Conservation (phyloP, 2,113 vertebrate species). For the Centropus bengalensis region DNA sequence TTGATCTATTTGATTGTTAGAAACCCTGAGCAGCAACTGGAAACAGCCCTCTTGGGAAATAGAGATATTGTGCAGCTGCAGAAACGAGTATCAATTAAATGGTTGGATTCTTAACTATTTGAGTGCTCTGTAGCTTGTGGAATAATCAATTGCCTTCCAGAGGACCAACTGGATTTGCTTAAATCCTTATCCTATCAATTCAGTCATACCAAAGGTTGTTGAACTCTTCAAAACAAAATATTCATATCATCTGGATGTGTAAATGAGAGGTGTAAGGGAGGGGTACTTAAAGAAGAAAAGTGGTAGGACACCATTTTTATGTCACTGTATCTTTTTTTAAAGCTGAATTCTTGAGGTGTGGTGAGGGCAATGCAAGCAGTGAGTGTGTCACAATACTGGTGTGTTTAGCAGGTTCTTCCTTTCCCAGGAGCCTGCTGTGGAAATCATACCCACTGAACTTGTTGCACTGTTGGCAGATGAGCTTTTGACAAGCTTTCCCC, state of each 20-base stretch:
- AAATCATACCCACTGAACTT: neutral
- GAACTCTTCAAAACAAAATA: neutral
- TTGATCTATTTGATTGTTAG: slow-evolving; percentile 61
- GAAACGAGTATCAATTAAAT: slow-evolving; percentile 70
- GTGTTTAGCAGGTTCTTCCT: neutral
- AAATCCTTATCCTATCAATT: slow-evolving; percentile 1
- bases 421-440: neutral
- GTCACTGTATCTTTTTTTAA: neutral
- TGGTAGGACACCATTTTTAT: neutral
- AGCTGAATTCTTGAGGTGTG: neutral
- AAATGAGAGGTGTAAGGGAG: neutral
- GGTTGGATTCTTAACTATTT: slow-evolving; percentile 54
- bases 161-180: slow-evolving; percentile 5
- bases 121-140: slow-evolving; percentile 28
- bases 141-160: slow-evolving; percentile 58
- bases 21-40: slow-evolving; percentile 48
- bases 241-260: neutral
- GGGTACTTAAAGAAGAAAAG: neutral
- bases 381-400: neutral
- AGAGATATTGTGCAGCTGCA: slow-evolving; percentile 34
- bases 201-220: neutral
- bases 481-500: neutral
- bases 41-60: slow-evolving; percentile 61
- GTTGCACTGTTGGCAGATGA: neutral
- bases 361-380: neutral